phyloP scores from a whole-genome alignment of 2,797 vertebrate genomes.

The Brachymystax lenok region DNA sequence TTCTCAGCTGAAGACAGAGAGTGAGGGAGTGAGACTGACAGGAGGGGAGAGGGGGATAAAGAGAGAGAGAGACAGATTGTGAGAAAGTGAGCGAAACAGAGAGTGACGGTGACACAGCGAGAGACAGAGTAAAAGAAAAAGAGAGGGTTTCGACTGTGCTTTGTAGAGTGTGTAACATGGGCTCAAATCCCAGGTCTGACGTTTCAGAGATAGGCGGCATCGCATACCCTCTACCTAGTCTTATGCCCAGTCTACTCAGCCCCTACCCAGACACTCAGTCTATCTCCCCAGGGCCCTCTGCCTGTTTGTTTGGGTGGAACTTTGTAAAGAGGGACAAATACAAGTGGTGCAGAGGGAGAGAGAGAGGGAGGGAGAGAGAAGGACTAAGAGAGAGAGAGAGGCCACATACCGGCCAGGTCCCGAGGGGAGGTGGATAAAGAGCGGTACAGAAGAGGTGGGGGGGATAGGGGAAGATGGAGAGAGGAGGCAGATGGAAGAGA shows the following conservation, averaged over 20 bases:
- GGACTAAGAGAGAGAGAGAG: conserved; percentile 39
- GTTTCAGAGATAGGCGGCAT: background rate
- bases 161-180: background rate
- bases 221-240: too few relatives aligned
- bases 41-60: background rate
- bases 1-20: conserved; percentile 46
- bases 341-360: background rate
- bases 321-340: background rate
- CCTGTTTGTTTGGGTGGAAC: background rate
- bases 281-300: background rate
- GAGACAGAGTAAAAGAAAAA: background rate
- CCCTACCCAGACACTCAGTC: too few relatives aligned
- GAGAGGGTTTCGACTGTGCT: background rate
- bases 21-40: conserved; percentile 26
- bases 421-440: conserved; percentile 40
- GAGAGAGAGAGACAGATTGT: conserved; percentile 26
- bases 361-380: conserved; percentile 23
- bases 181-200: background rate
- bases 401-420: conserved; percentile 54
- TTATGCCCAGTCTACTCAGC: too few relatives aligned
- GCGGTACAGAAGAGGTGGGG: conserved; percentile 9
- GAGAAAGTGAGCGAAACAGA: conserved; percentile 33
- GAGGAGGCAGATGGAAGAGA: conserved; percentile 7
- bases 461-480: background rate
- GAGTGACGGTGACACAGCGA: background rate